Evolutionary conservation across 2,797 vertebrate genomes (phyloP).

Genomic region (Ibycter americanus): DNA sequence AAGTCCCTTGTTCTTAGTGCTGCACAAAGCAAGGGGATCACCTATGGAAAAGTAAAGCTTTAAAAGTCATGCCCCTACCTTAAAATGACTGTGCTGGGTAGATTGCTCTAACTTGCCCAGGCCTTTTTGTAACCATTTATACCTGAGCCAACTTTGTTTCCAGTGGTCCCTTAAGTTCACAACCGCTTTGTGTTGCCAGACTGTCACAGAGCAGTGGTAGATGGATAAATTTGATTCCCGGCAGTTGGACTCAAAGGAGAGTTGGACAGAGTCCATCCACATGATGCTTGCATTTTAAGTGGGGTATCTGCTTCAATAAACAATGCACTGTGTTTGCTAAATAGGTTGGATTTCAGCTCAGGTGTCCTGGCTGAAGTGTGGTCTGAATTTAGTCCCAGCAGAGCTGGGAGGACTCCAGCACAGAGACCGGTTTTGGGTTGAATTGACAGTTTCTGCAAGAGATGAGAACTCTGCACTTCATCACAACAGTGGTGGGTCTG

Average conservation of each 20-base stretch:
- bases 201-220: not conserved
- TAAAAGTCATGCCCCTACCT: not conserved
- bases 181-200: not conserved
- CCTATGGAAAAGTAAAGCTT: not conserved
- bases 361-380: not conserved
- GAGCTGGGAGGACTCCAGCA: not conserved
- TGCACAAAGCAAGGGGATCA: not conserved
- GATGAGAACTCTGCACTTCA: not conserved
- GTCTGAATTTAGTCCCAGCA: not conserved
- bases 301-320: not conserved
- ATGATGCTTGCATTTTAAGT: not conserved
- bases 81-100: not conserved
- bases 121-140: not conserved
- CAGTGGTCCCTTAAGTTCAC: not conserved
- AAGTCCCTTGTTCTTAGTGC: not conserved
- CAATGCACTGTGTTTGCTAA: not conserved
- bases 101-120: not conserved
- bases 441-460: not conserved
- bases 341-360: conserved; percentile 13
- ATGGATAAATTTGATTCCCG: not conserved
- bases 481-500: not conserved
- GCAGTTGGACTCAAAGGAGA: not conserved
- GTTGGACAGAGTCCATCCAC: conserved; percentile 6
- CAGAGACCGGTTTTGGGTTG: not conserved
- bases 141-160: not conserved